phyloP scores from a whole-genome alignment of 2,888 invertebrate species.

The Drosophila peninsularis region DNA sequence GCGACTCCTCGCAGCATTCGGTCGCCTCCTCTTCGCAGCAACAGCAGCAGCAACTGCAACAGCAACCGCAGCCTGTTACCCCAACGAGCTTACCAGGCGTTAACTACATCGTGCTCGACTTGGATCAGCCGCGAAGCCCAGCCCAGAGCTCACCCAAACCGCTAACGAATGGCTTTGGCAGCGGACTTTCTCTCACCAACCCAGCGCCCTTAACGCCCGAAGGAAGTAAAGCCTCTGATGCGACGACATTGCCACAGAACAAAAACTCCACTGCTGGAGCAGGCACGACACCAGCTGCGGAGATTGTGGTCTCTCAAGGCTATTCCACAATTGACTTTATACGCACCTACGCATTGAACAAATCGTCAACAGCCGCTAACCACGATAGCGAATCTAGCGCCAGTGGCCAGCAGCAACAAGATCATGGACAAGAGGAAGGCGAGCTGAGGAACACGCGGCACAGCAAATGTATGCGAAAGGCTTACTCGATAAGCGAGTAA shows the following conservation, averaged over 20 bases:
- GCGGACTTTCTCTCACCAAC: slow-evolving; percentile 56
- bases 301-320: slow-evolving; percentile 59
- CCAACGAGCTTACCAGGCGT: slow-evolving; percentile 72
- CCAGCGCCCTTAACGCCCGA: slow-evolving; percentile 26
- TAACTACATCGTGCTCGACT: slow-evolving; percentile 84
- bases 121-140: slow-evolving; percentile 83
- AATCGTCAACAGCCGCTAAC: slow-evolving; percentile 85
- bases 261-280: slow-evolving; percentile 8
- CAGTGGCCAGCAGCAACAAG: slow-evolving; percentile 84
- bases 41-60: slow-evolving; percentile 29
- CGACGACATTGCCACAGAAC: slow-evolving; percentile 1
- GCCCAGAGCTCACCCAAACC: slow-evolving; percentile 62
- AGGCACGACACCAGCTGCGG: slow-evolving; percentile 9
- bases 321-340: slow-evolving; percentile 93
- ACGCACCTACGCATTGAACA: slow-evolving; percentile 94
- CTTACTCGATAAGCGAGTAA: slow-evolving; percentile 87
- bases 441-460: slow-evolving; percentile 92
- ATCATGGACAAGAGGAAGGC: slow-evolving; percentile 88
- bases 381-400: slow-evolving; percentile 43
- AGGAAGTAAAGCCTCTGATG: slow-evolving; percentile 9
- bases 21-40: slow-evolving; percentile 23
- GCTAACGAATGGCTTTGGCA: slow-evolving; percentile 51
- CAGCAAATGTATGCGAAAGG: slow-evolving; percentile 89
- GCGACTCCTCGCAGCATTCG: slow-evolving; percentile 59
- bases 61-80: slow-evolving; percentile 49